Percentiles rank a stretch among this genome's conserved stretches.
Conservation (phyloP, 2,113 vertebrate species). For the Andinoacara biseriatus region DNA sequence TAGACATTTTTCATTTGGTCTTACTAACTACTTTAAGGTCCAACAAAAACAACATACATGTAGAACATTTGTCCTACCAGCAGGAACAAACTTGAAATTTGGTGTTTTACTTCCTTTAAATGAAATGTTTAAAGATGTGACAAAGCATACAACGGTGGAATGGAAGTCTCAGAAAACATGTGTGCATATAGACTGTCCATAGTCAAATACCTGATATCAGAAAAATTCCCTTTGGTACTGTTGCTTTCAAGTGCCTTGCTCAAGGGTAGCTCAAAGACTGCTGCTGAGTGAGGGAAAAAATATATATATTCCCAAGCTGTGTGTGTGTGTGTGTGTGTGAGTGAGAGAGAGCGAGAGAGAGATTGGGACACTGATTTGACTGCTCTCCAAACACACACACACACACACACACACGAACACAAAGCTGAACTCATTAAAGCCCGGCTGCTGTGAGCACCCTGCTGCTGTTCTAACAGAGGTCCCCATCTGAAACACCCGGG, state of each 20-base stretch:
- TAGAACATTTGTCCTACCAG: neutral
- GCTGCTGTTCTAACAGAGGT: constrained; percentile 50
- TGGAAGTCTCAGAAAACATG: neutral
- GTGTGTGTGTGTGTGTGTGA: neutral
- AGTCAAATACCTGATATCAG: too few species aligned
- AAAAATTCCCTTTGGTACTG: too few species aligned
- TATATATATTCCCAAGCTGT: neutral
- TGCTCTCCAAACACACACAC: constrained; percentile 13
- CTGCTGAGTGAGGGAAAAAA: neutral
- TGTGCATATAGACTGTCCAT: too few species aligned
- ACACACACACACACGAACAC: constrained; percentile 3
- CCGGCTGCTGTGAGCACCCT: constrained; percentile 25
- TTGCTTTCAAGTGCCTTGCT: neutral
- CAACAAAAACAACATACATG: neutral
- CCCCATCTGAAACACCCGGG: constrained; percentile 37
- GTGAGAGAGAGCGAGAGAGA: too few species aligned
- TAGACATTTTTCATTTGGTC: neutral
- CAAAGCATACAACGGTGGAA: neutral
- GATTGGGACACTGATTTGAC: neutral
- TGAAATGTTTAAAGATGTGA: neutral
- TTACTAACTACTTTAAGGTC: neutral
- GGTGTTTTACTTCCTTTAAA: neutral
- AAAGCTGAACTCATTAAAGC: constrained; percentile 53
- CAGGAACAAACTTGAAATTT: neutral
- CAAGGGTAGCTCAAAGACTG: neutral